Base-by-base conservation (phyloP, 2,888 invertebrate species). In the Lomographa bimaculata region DNA sequence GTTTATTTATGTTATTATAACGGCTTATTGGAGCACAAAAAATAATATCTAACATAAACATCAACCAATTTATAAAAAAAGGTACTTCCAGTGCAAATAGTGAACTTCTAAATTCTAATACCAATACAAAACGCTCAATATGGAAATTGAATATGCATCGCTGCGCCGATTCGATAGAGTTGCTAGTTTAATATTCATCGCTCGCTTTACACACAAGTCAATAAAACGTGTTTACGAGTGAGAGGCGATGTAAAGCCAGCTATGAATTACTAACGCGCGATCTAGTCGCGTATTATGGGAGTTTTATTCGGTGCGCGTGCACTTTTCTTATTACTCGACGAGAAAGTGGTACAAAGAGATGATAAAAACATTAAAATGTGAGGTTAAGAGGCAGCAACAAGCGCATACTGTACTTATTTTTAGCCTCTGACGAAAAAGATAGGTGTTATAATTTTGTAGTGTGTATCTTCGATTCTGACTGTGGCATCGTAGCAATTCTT, bases 191-290 rank as follows among this genome's bases (percentile, higher is more conserved):
- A 71, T 76, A 81, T 83, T 82, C 81, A 83, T 77, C 70, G 73
- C 65, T 71, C 57, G 75, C 66, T 72, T 66, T 65, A 57, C 61
- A 70, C 66, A 64, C 65, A 64, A 69, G 71, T 75, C 78, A 72
- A 80, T 80, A 78, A 75, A 80, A 69, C 67, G 68, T 75, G 75
- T 82, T 82, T 81, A 80, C 75, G 76, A 77, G 57, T 63, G 60
- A 54, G 60, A 61, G 53, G 53, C 79, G 71, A 71, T 79, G 79
- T 74, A 80, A 61, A 69, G 66, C 63, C 35, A 11, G 47, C 50
- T 49, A 64, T 77, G 71, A 70, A 76, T 77, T 67, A 67, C 63
- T 78, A 73, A 76, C 68, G 50, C 48, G 54, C 60, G 59, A 67
- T 64, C 62, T 26, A 53, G 50, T 57, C 32, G 42, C 50, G 50